Percentiles rank a stretch among this genome's conserved stretches.
Conservation (phyloP, 2,888 invertebrate species). For the Linyphia triangularis region DNA sequence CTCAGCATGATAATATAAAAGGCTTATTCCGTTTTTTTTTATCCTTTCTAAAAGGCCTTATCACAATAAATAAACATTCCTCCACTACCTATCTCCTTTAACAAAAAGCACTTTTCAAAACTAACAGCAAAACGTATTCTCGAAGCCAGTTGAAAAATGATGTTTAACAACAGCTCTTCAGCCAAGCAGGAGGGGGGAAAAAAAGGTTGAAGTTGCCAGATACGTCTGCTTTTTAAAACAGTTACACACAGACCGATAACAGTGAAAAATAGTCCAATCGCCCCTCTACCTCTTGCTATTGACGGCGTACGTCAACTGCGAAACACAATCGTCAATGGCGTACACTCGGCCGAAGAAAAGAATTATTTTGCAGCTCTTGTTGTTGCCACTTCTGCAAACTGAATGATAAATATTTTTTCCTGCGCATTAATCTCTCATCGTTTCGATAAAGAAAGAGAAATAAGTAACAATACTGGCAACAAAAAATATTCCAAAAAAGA, state of each 20-base stretch:
- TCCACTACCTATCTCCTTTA: background rate
- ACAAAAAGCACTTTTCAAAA: background rate
- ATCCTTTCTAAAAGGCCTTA: background rate
- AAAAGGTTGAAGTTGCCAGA: conserved; percentile 17
- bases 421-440: conserved; percentile 53
- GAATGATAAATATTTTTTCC: conserved; percentile 54
- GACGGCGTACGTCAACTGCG: conserved; percentile 17
- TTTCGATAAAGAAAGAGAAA: conserved; percentile 7
- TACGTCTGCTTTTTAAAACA: conserved; percentile 47
- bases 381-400: background rate
- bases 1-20: too few relatives aligned
- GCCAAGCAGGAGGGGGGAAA: background rate
- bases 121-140: background rate
- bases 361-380: background rate
- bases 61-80: background rate
- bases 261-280: conserved; percentile 44
- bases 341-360: conserved; percentile 7
- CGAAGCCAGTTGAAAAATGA: conserved; percentile 7
- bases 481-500: background rate
- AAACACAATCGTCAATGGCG: conserved; percentile 45
- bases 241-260: conserved; percentile 57
- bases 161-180: conserved; percentile 16
- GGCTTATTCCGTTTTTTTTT: too few relatives aligned
- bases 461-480: background rate
- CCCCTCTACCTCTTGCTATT: conserved; percentile 16